phyloP scores from a whole-genome alignment of 2,797 vertebrate species.

The Synanceia verrucosa region DNA sequence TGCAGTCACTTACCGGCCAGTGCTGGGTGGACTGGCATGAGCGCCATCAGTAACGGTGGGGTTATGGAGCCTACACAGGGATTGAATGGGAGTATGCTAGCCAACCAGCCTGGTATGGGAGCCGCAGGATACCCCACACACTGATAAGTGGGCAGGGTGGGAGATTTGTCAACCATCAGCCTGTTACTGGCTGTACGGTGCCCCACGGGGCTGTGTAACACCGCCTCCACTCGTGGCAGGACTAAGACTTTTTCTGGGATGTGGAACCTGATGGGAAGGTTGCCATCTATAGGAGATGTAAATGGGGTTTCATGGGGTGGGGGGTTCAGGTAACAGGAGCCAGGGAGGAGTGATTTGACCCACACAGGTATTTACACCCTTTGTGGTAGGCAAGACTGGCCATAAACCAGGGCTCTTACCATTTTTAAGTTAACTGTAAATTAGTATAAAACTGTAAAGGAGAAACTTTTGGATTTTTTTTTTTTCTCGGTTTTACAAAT shows the following conservation, averaged over 20 bases:
- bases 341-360: constrained; percentile 68
- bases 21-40: constrained; percentile 91
- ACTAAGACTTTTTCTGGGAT: constrained; percentile 74
- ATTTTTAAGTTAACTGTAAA: constrained; percentile 83
- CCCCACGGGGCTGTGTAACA: constrained; percentile 67
- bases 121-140: constrained; percentile 92
- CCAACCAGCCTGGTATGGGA: constrained; percentile 90
- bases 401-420: constrained; percentile 69
- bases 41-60: constrained; percentile 84
- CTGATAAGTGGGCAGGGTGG: constrained; percentile 80
- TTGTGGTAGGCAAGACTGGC: constrained; percentile 70
- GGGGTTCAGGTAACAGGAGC: constrained; percentile 42
- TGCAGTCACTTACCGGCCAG: constrained; percentile 88
- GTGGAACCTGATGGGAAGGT: constrained; percentile 65
- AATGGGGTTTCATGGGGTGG: constrained; percentile 58
- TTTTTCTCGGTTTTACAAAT: constrained; percentile 64
- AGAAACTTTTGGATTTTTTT: constrained; percentile 68
- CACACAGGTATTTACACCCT: constrained; percentile 69
- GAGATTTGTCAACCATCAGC: constrained; percentile 66
- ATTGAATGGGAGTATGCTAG: constrained; percentile 91
- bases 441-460: constrained; percentile 81
- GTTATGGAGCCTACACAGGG: constrained; percentile 88
- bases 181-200: constrained; percentile 62
- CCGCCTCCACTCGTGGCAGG: constrained; percentile 74
- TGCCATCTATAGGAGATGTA: constrained; percentile 71